Base-by-base conservation (phyloP, 2,797 vertebrate species). In the Graptemys geographica region DNA sequence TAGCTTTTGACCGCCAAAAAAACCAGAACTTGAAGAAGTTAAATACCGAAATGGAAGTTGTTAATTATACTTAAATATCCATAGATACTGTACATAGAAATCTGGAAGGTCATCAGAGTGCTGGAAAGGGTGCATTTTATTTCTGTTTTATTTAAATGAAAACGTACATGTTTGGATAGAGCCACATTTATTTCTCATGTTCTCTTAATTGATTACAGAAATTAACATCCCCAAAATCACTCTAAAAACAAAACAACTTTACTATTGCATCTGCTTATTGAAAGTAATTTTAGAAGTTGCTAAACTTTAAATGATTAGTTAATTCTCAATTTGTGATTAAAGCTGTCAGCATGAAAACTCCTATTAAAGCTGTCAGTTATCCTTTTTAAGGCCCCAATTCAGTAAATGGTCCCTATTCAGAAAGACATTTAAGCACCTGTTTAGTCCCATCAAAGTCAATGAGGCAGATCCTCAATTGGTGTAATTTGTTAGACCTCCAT, bases 61-160 rank as follows among this genome's bases (percentile, higher is more conserved):
- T 97, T 98, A 97, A 98, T 98, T 98, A 97, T 94, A 94, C 93
- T 97, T 98, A 95, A 98, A 98, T 97, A 97, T 96, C 96, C 94
- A 95, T 94, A 96, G 90, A 96, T 96, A 96, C 25, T 92, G 55
- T 94, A 94, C 92, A 96, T 95, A 92, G 79, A 97, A 97, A 96
- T 97, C 89, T 97, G 86, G 95, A 97, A 97, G 97, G 97, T 97
- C 97, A 97, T 94, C 91, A 51, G 89, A 94, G 82, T 91, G 88
- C 92, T 96, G 82, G 92, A 95, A 93, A 97, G 76, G 16, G 44
- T 89, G 76, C 94, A 33, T 93, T 97, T 95, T 95, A 87, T 90
- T 90, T 94, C 87, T 94, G 28, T 94, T 96, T 93, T 94, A 90
- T 90, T 97, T 96, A 94, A 97, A 85, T 56, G 90, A 95, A 97